phyloP scores from a whole-genome alignment of 1,140 invertebrate genomes.

The Apis cerana region DNA sequence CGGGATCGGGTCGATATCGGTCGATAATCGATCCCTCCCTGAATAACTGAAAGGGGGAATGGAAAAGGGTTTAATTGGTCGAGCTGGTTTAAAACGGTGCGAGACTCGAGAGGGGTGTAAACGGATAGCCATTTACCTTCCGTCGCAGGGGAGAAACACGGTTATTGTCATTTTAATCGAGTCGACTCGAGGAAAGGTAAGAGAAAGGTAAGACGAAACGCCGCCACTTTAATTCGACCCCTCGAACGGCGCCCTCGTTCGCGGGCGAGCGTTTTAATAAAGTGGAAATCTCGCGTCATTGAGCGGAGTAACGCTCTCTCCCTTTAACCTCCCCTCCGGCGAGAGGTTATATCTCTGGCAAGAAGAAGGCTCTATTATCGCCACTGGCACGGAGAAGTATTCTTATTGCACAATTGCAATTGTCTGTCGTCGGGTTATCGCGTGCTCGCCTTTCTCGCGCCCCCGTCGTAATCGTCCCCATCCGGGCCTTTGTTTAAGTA shows the following conservation, averaged over 20 bases:
- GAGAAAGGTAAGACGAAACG: neutral
- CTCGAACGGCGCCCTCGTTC: constrained; percentile 23
- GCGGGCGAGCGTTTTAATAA: constrained; percentile 60
- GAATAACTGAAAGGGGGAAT: neutral
- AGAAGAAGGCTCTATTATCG: constrained; percentile 22
- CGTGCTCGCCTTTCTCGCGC: constrained; percentile 14
- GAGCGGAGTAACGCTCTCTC: constrained; percentile 47
- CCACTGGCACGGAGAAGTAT: constrained; percentile 23
- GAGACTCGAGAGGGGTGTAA: neutral
- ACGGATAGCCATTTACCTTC: constrained; percentile 37
- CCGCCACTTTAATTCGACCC: constrained; percentile 27
- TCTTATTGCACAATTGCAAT: constrained; percentile 57
- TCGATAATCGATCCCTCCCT: constrained; percentile 3
- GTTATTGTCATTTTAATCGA: constrained; percentile 47
- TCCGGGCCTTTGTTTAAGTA: constrained; percentile 27
- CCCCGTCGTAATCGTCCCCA: constrained; percentile 34
- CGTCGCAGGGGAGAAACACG: constrained; percentile 16
- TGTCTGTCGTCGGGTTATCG: constrained; percentile 42
- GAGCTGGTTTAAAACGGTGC: too few relatives aligned
- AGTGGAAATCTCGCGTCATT: constrained; percentile 64
- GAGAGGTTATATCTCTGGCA: constrained; percentile 12
- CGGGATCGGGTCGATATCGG: constrained; percentile 15
- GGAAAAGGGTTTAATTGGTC: neutral
- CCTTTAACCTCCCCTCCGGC: constrained; percentile 30
- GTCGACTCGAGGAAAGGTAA: neutral